Percentiles rank a stretch among this genome's conserved stretches.
Evolutionary conservation across 2,113 vertebrate species (phyloP).

Genomic region (Platichthys stellatus): DNA sequence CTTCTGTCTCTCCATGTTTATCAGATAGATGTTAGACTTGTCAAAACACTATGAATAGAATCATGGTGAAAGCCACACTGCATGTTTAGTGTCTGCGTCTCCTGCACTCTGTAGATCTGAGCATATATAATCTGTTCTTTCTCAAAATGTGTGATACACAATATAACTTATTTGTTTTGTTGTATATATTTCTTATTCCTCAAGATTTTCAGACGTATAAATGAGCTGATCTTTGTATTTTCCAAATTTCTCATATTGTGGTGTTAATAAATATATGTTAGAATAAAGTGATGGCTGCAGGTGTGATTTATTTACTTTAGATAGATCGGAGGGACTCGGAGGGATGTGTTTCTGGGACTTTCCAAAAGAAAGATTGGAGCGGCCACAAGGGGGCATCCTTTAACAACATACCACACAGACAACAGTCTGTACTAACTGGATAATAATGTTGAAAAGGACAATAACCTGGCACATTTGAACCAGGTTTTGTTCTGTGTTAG

Average conservation of each 20-base stretch:
- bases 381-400: conserved; percentile 26
- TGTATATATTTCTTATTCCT: conserved; percentile 83
- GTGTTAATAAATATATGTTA: conserved; percentile 88
- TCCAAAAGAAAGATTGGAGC: not conserved
- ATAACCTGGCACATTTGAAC: no score
- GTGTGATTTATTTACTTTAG: conserved; percentile 6
- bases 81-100: conserved; percentile 69
- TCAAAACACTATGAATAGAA: conserved; percentile 51
- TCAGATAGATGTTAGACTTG: conserved; percentile 45
- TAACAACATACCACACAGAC: not conserved
- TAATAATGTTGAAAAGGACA: no score
- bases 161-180: conserved; percentile 82
- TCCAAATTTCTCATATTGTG: conserved; percentile 87
- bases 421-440: not conserved
- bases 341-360: not conserved
- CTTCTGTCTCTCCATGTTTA: conserved; percentile 16
- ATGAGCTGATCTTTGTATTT: conserved; percentile 88
- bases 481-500: no score
- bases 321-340: not conserved
- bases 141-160: conserved; percentile 77
- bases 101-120: conserved; percentile 60
- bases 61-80: conserved; percentile 60
- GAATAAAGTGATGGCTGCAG: conserved; percentile 48
- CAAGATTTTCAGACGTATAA: conserved; percentile 82
- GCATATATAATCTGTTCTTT: conserved; percentile 67